These are phyloP conservation scores for Cyclopterus lumpus DNA, from an alignment of 2,797 vertebrate species.

Conservation along the genomic window DNA sequence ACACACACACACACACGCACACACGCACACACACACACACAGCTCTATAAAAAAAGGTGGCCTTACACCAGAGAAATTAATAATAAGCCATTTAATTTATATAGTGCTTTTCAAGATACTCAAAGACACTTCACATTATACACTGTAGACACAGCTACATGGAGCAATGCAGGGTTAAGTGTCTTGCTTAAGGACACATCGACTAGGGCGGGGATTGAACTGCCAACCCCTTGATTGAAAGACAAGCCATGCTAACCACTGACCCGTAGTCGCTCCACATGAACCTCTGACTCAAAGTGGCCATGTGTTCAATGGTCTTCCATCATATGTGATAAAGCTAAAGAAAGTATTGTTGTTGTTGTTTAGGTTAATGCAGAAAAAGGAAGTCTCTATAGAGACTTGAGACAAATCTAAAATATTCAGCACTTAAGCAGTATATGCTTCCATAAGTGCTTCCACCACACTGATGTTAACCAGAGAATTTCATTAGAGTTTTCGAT, in stretches of 20 bases:
- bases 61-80: constrained; percentile 50
- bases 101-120: too few relatives aligned
- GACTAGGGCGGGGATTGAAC: too few relatives aligned
- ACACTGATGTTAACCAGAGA: constrained; percentile 9
- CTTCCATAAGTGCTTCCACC: constrained; percentile 6
- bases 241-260: too few relatives aligned
- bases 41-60: constrained; percentile 12
- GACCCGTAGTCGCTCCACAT: too few relatives aligned
- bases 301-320: constrained; percentile 43
- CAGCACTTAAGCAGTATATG: constrained; percentile 1
- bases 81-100: too few relatives aligned
- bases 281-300: constrained; percentile 39
- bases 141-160: too few relatives aligned
- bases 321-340: constrained; percentile 55
- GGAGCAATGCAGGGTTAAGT: too few relatives aligned
- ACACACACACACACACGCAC: constrained; percentile 12
- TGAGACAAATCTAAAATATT: constrained; percentile 21
- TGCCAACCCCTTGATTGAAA: too few relatives aligned
- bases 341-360: constrained; percentile 37
- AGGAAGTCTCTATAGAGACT: constrained; percentile 14
- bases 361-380: constrained; percentile 39
- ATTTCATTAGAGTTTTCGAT: constrained; percentile 35
- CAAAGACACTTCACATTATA: too few relatives aligned
- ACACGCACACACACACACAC: constrained; percentile 1
- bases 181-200: too few relatives aligned